Base-by-base conservation (phyloP, 2,797 vertebrate species). In the Loris lydekkerianus region DNA sequence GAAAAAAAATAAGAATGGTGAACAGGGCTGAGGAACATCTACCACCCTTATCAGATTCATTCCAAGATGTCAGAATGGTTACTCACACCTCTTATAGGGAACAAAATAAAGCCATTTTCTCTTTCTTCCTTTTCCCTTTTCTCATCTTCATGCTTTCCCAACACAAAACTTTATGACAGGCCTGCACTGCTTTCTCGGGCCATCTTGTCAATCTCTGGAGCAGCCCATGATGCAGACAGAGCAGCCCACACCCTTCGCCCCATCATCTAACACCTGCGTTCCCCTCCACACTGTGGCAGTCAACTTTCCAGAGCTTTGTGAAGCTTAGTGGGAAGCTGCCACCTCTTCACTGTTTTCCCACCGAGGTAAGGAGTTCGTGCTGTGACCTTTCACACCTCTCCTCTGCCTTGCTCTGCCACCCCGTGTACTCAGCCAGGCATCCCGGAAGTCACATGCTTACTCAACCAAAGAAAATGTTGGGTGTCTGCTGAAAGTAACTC, bases 241-340 rank as follows among this genome's bases (percentile, higher is more conserved):
- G 29, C 25, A 72, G 40, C 0, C 0, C 27, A 15, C 1, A 15
- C 1, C 10, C 14, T 46, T 23, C 31, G 11, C 13, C 67, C 76
- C 37, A 17, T 61, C 15, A 76, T 25, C 25, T n/a, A 60, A 23
- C 11, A 18, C 14, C 77, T 37, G 2, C 7, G 2, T 13, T 73
- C 18, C 65, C 14, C 34, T 67, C 70, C 49, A 13, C 18, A 21
- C 29, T 10, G 0, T 14, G 27, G 13, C 4, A 9, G 31, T 37
- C 67, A 84, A 7, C 10, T 6, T 5, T 70, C 27, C 10, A 2
- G n/a, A 93, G 23, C 5, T 5, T 25, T 4, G 11, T 23, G 17
- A 76, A 43, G 13, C 37, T 40, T 4, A 27, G 10, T 29, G 31
- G 6, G 15, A 78, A 56, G 3, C 27, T 56, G 25, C 0, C 3